These are phyloP conservation scores for Parazoanthus darwini DNA, from an alignment of 92 coral and sea anemone species.

Conservation along the genomic window DNA sequence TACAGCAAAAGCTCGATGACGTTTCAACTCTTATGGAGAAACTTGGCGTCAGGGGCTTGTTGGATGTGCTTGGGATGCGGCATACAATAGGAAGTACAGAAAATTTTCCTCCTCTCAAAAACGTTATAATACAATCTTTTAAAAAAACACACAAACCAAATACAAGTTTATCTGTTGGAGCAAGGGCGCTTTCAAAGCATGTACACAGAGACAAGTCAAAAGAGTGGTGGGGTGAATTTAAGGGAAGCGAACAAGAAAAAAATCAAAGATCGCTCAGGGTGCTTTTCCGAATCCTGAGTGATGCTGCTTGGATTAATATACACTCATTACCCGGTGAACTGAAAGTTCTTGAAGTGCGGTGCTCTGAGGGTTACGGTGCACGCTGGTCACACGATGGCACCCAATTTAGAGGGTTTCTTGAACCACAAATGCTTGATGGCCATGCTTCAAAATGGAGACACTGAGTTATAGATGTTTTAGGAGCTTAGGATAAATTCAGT, in stretches of 20 bases:
- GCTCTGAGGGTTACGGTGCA: constrained; percentile 89
- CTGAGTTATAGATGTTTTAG: constrained; percentile 29
- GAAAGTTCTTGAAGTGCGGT: constrained; percentile 83
- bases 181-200: constrained; percentile 92
- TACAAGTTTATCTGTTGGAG: constrained; percentile 81
- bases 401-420: constrained; percentile 89
- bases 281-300: constrained; percentile 59
- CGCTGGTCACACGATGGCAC: constrained; percentile 87
- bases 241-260: constrained; percentile 79
- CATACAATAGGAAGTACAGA: constrained; percentile 87
- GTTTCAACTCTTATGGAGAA: constrained; percentile 38
- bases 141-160: constrained; percentile 64
- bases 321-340: constrained; percentile 85
- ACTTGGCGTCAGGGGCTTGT: constrained; percentile 61
- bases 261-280: constrained; percentile 72
- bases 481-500: not conserved
- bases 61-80: constrained; percentile 80
- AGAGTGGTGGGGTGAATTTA: constrained; percentile 89
- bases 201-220: constrained; percentile 76
- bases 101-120: constrained; percentile 71
- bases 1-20: constrained; percentile 35
- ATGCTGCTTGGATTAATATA: constrained; percentile 89
- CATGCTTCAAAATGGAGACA: constrained; percentile 87
- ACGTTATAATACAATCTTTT: constrained; percentile 61
- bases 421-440: constrained; percentile 96